These are phyloP conservation scores for Punctoribates punctum DNA, from an alignment of 2,888 invertebrate genomes.

Conservation along the genomic window DNA sequence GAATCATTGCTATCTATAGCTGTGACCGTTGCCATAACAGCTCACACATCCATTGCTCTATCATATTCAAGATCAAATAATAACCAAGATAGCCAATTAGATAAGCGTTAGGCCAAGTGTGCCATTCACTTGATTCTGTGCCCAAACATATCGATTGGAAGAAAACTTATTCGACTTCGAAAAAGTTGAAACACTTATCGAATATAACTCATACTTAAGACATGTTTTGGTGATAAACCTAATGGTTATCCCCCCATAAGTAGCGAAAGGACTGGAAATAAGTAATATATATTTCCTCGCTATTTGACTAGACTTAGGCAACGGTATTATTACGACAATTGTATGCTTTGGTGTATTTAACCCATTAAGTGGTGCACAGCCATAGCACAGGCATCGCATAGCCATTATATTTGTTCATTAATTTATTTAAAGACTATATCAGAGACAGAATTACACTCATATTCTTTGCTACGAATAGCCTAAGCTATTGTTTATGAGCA, in stretches of 20 bases:
- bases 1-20: neutral
- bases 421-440: neutral
- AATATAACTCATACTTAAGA: too few species aligned
- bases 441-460: neutral
- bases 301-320: too few species aligned
- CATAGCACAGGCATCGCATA: neutral
- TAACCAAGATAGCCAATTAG: too few species aligned
- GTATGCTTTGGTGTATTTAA: neutral
- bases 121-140: neutral
- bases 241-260: too few species aligned
- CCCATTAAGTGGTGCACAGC: neutral
- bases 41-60: neutral
- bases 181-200: neutral
- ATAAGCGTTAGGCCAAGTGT: neutral
- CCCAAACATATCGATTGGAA: neutral
- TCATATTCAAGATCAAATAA: too few species aligned
- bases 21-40: conserved; percentile 14
- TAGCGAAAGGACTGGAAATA: too few species aligned
- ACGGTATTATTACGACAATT: neutral
- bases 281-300: too few species aligned
- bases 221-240: too few species aligned
- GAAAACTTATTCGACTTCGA: neutral
- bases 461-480: neutral
- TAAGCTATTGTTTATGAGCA: neutral
- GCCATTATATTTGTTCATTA: conserved; percentile 14